A percentile compares a stretch with the other conserved stretches of the same genome.
phyloP scores from a whole-genome alignment of 1,140 invertebrate species.

The Mesaphorura yosii region DNA sequence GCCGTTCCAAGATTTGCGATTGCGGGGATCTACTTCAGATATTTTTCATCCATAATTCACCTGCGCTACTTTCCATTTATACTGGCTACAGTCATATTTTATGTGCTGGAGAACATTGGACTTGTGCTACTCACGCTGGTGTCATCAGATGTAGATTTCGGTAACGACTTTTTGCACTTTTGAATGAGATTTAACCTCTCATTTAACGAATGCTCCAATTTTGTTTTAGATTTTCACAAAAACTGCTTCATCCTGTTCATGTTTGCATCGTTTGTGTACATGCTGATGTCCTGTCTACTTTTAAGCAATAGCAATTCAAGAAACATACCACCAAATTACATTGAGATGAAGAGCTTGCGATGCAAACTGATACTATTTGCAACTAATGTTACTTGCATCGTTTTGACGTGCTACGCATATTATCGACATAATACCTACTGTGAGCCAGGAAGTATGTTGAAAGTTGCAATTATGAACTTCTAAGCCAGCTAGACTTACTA shows the following conservation, averaged over 20 bases:
- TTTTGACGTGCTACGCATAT: constrained; percentile 75
- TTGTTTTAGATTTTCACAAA: constrained; percentile 60
- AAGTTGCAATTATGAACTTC: too few species aligned
- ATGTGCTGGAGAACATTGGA: constrained; percentile 70
- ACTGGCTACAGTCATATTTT: constrained; percentile 55
- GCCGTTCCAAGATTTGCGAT: constrained; percentile 57
- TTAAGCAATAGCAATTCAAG: constrained; percentile 47
- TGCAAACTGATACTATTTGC: constrained; percentile 61
- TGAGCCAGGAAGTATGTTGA: constrained; percentile 79
- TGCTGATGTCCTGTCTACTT: constrained; percentile 65
- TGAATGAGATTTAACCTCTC: too few species aligned
- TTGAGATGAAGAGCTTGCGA: constrained; percentile 54
- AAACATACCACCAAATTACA: constrained; percentile 37
- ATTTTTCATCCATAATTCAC: constrained; percentile 47
- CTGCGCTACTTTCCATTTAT: constrained; percentile 48
- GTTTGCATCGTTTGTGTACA: constrained; percentile 71
- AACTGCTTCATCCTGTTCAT: constrained; percentile 83
- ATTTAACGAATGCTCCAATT: too few species aligned
- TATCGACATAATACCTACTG: constrained; percentile 81
- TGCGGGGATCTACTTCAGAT: constrained; percentile 39
- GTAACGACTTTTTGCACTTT: constrained; percentile 15
- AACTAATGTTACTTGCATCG: constrained; percentile 63
- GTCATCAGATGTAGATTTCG: constrained; percentile 76
- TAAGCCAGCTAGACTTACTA: too few species aligned
- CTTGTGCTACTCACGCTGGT: constrained; percentile 75